These are phyloP conservation scores for Trichechus manatus DNA, from an alignment of 2,113 vertebrate species.

Conservation along the genomic window DNA sequence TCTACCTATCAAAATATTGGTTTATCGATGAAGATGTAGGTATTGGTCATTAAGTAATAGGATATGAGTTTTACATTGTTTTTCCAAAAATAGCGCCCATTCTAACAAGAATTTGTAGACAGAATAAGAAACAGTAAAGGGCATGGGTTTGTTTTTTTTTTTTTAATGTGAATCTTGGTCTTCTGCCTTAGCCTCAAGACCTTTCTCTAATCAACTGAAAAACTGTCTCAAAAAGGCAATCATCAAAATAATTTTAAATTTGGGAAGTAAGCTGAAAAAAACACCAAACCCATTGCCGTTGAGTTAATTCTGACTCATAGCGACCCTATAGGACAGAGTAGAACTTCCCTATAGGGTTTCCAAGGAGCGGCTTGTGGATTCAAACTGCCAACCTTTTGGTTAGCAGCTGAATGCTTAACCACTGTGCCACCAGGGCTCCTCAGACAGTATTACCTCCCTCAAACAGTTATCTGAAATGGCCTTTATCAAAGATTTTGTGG, in stretches of 20 bases:
- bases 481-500: conserved; percentile 49
- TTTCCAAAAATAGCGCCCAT: not conserved
- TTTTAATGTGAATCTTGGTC: not conserved
- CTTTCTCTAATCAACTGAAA: conserved; percentile 41
- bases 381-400: too few relatives aligned
- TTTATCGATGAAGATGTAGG: conserved; percentile 34
- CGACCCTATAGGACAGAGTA: too few relatives aligned
- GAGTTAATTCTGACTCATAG: too few relatives aligned
- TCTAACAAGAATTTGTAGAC: not conserved
- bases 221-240: not conserved
- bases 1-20: conserved; percentile 35
- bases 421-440: not conserved
- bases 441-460: not conserved
- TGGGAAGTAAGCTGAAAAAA: not conserved
- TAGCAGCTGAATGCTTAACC: too few relatives aligned
- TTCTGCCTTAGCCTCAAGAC: not conserved
- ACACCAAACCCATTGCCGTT: too few relatives aligned
- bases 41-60: conserved; percentile 12
- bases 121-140: not conserved
- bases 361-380: too few relatives aligned
- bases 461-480: not conserved
- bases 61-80: not conserved
- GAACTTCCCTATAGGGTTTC: too few relatives aligned
- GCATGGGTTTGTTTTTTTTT: not conserved
- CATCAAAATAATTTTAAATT: conserved; percentile 55